These are phyloP conservation scores for Recurvirostra avosetta DNA, from an alignment of 2,113 vertebrate species.

Conservation along the genomic window DNA sequence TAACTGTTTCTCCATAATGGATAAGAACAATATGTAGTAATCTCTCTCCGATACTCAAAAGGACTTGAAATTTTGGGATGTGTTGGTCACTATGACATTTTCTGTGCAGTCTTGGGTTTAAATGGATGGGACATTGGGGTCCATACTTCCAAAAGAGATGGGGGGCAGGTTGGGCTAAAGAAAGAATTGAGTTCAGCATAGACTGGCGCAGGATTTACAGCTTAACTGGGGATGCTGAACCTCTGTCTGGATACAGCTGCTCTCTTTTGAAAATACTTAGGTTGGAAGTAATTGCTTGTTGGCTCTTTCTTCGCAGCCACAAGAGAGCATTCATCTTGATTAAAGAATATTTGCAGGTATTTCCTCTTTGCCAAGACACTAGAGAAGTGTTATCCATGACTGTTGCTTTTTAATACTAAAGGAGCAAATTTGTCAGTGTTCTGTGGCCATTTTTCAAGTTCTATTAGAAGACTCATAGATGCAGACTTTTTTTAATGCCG, in stretches of 20 bases:
- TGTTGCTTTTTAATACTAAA: neutral
- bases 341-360: conserved; percentile 4
- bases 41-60: neutral
- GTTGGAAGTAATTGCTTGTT: neutral
- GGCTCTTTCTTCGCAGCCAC: neutral
- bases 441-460: conserved; percentile 24
- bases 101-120: neutral
- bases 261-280: neutral
- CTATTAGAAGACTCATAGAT: neutral
- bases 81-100: fast-evolving
- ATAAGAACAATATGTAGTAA: neutral
- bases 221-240: neutral
- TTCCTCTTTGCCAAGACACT: neutral
- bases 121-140: neutral
- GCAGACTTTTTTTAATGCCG: neutral
- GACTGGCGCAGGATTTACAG: neutral
- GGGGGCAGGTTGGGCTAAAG: neutral
- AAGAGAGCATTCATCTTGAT: neutral
- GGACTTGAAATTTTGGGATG: neutral
- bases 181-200: neutral
- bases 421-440: conserved; percentile 14
- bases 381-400: neutral
- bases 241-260: neutral
- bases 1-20: neutral
- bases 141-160: neutral